Percentiles rank a stretch among this genome's conserved stretches.
Evolutionary conservation across 2,113 vertebrate genomes (phyloP).

Genomic region (Ardeotis arabs): DNA sequence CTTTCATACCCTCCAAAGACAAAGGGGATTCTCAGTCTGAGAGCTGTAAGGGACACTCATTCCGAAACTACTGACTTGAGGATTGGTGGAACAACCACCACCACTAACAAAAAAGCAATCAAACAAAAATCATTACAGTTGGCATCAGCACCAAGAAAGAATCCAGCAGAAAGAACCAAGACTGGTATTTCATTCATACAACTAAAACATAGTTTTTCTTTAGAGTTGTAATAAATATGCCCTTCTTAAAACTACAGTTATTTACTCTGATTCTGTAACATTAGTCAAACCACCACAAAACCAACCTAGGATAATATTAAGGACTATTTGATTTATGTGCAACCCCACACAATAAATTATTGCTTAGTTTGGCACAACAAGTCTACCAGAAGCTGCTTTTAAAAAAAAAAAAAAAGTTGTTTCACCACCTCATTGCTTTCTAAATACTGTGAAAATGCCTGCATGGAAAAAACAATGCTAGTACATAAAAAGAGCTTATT

Average conservation of each 20-base stretch:
- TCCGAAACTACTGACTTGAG: background rate
- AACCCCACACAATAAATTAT: background rate
- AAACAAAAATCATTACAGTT: background rate
- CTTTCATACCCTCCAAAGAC: background rate
- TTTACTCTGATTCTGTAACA: background rate
- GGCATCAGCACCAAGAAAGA: background rate
- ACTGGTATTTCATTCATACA: background rate
- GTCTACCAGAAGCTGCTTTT: background rate
- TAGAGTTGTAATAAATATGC: background rate
- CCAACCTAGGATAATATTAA: background rate
- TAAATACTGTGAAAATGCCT: background rate
- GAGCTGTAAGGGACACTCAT: background rate
- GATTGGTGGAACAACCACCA: background rate
- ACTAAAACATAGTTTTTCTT: background rate
- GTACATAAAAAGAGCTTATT: background rate
- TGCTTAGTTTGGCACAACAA: background rate
- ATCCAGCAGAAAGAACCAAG: background rate
- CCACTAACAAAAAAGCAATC: rapidly evolving
- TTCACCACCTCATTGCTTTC: background rate
- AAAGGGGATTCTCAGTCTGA: background rate
- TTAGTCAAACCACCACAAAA: background rate
- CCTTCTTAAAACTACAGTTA: background rate
- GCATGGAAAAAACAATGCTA: background rate
- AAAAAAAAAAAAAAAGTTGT: background rate
- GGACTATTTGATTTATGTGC: background rate